Percentiles rank a stretch among this genome's conserved stretches.
phyloP scores from a whole-genome alignment of 2,888 invertebrate genomes.

The Oscheius sp. region DNA sequence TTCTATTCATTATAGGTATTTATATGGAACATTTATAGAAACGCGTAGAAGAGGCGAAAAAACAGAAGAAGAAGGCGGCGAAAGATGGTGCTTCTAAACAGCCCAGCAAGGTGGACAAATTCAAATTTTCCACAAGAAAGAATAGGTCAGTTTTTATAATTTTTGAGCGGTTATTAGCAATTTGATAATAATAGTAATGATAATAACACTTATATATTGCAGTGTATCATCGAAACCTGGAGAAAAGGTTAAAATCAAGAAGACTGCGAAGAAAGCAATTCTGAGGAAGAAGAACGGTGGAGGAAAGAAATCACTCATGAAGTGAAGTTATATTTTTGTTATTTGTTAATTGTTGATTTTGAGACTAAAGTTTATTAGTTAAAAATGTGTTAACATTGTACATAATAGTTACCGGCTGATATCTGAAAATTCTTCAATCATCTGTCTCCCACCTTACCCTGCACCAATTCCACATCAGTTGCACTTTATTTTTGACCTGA shows the following conservation, averaged over 20 bases:
- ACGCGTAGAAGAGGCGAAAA: slow-evolving; percentile 25
- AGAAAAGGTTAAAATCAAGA: slow-evolving; percentile 39
- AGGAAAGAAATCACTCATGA: slow-evolving; percentile 42
- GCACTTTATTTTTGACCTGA: not conserved
- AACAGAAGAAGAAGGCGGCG: not conserved
- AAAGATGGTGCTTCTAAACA: not conserved
- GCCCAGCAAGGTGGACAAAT: slow-evolving; percentile 44
- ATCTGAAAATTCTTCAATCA: no score
- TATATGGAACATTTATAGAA: slow-evolving; percentile 25
- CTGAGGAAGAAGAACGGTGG: slow-evolving; percentile 46
- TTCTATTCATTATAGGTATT: not conserved
- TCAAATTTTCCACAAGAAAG: slow-evolving; percentile 54
- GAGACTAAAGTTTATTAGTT: slow-evolving; percentile 4
- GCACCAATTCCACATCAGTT: not conserved
- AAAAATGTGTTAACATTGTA: no score
- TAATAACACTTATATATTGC: slow-evolving; percentile 34
- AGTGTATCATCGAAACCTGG: slow-evolving; percentile 24
- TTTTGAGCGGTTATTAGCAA: no score
- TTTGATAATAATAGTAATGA: no score
- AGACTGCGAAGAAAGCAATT: slow-evolving; percentile 53
- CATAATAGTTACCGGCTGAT: no score
- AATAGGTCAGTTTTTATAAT: slow-evolving; percentile 36
- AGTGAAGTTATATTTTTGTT: slow-evolving; percentile 37
- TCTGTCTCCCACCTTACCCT: not conserved
- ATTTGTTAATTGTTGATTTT: slow-evolving; percentile 29